phyloP scores from a whole-genome alignment of 2,113 vertebrate species.

The Lepus europaeus region DNA sequence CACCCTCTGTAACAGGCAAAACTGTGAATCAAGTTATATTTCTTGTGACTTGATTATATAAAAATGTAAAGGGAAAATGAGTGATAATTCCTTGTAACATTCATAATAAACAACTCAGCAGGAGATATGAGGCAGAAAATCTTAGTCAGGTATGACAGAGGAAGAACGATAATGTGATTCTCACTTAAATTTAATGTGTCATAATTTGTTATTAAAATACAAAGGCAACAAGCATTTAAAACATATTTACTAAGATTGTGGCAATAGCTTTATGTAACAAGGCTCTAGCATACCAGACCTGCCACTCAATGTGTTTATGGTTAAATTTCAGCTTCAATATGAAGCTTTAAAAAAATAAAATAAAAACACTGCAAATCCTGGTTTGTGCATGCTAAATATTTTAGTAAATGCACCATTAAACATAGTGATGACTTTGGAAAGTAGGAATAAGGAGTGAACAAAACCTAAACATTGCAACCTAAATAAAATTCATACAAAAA shows the following conservation, averaged over 20 bases:
- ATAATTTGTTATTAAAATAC: conserved; percentile 82
- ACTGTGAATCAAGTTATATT: conserved; percentile 79
- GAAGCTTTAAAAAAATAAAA: conserved; percentile 87
- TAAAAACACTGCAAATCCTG: conserved; percentile 74
- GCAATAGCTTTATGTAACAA: conserved; percentile 82
- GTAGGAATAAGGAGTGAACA: conserved; percentile 84
- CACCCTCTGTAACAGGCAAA: conserved; percentile 75
- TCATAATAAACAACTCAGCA: conserved; percentile 71
- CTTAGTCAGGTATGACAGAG: conserved; percentile 79
- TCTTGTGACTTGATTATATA: conserved; percentile 80
- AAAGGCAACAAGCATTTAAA: conserved; percentile 89
- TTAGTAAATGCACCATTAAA: conserved; percentile 87
- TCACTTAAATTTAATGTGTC: conserved; percentile 75
- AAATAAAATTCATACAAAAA: conserved; percentile 83
- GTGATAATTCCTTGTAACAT: conserved; percentile 75
- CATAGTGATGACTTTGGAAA: conserved; percentile 83
- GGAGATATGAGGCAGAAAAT: conserved; percentile 78
- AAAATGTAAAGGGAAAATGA: conserved; percentile 80
- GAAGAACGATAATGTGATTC: conserved; percentile 67
- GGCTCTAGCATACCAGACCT: no score
- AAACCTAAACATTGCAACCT: conserved; percentile 84
- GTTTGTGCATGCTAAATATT: conserved; percentile 90
- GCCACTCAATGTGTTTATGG: no score
- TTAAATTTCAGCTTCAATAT: conserved; percentile 82
- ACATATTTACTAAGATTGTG: conserved; percentile 90